A percentile compares a stretch with the other conserved stretches of the same genome.
Evolutionary conservation across 2,797 vertebrate species (phyloP).

Genomic region (Sphenodon punctatus): DNA sequence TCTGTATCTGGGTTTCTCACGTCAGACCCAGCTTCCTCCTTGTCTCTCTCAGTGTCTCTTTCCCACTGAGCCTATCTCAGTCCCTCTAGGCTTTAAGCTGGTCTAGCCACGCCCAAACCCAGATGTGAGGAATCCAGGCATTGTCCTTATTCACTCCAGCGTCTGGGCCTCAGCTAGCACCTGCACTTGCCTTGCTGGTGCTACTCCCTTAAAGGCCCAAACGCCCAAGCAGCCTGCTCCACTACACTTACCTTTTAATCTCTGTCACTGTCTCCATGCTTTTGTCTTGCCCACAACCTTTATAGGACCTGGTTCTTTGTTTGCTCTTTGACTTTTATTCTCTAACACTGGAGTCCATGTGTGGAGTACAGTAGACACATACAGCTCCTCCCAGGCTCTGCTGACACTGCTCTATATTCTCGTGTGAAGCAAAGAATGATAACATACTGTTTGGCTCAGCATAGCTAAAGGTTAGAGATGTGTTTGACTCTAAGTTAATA

Average conservation of each 20-base stretch:
- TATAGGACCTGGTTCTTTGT: fast-evolving
- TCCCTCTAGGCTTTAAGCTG: too few relatives aligned
- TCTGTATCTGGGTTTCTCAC: too few relatives aligned
- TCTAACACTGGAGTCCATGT: not conserved
- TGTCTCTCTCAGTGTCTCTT: too few relatives aligned
- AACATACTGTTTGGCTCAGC: not conserved
- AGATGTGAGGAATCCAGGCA: too few relatives aligned
- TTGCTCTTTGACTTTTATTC: not conserved
- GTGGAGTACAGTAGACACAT: not conserved
- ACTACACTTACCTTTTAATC: conserved; percentile 33
- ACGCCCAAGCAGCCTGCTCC: too few relatives aligned
- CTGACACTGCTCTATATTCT: not conserved
- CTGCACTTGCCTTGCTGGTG: too few relatives aligned
- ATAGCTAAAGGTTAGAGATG: not conserved
- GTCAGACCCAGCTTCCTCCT: too few relatives aligned
- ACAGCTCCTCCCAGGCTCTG: not conserved
- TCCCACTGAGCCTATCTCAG: too few relatives aligned
- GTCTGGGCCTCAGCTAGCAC: too few relatives aligned
- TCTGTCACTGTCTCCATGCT: conserved; percentile 8
- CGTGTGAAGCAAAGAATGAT: not conserved
- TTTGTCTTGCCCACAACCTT: not conserved
- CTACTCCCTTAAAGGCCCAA: too few relatives aligned
- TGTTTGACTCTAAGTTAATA: not conserved
- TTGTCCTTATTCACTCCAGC: too few relatives aligned
- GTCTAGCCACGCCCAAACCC: too few relatives aligned